phyloP scores from a whole-genome alignment of 2,113 vertebrate genomes.

The Entelurus aequoreus region DNA sequence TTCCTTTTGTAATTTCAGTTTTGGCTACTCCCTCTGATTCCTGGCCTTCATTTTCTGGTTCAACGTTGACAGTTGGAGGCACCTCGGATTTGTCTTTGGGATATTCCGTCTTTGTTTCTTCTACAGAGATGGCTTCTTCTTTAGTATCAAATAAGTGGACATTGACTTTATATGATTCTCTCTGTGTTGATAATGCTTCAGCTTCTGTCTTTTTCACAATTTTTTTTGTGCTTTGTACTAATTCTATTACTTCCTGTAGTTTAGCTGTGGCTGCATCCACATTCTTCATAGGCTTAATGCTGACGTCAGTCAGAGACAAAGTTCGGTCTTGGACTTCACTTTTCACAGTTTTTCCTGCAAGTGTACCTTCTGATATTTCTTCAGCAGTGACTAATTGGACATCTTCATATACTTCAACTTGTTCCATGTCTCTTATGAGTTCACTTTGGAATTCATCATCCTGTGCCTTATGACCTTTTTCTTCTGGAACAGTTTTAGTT shows the following conservation, averaged over 20 bases:
- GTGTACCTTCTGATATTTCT: slow-evolving; percentile 1
- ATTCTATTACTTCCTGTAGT: background rate
- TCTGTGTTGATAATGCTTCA: background rate
- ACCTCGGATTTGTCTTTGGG: background rate
- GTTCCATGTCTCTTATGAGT: background rate
- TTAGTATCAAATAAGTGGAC: background rate
- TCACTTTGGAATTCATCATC: too few relatives aligned
- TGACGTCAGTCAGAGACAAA: background rate
- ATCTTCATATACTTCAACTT: background rate
- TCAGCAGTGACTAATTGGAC: slow-evolving; percentile 4
- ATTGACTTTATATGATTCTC: background rate
- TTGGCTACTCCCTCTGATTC: background rate
- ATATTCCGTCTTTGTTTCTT: background rate
- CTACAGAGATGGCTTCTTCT: background rate
- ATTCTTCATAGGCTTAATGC: too few relatives aligned
- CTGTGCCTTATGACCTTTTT: background rate
- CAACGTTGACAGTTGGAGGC: background rate
- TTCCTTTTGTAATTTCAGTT: background rate
- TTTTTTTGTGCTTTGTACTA: background rate
- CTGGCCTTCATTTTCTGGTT: background rate
- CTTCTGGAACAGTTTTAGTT: background rate
- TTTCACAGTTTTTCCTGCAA: background rate
- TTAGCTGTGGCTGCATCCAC: background rate
- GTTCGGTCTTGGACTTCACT: background rate
- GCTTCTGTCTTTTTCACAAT: background rate